Evolutionary conservation across 2,113 vertebrate species (phyloP).

Genomic region (Sclerurus mexicanus): DNA sequence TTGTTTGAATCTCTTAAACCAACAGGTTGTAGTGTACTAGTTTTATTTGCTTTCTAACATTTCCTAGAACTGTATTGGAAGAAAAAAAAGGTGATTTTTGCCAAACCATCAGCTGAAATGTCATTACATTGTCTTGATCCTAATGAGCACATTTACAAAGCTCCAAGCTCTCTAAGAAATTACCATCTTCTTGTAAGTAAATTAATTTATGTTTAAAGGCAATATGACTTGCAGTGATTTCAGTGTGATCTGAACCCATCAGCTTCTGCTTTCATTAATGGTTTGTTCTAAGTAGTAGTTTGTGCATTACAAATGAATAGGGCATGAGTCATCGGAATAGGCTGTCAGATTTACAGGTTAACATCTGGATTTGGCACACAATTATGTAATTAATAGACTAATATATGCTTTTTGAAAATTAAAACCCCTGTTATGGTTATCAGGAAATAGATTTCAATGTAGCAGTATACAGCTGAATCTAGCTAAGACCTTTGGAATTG

Average conservation of each 20-base stretch:
- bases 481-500: neutral
- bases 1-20: neutral
- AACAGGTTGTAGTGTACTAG: neutral
- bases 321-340: neutral
- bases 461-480: neutral
- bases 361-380: neutral
- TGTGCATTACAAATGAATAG: neutral
- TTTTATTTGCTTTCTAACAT: neutral
- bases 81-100: neutral
- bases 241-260: neutral
- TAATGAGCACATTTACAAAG: neutral
- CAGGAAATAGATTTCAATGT: slow-evolving; percentile 31
- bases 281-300: neutral
- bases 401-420: neutral
- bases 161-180: neutral
- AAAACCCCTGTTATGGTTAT: neutral
- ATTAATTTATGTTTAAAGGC: neutral
- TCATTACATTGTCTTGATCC: neutral
- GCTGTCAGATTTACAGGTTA: neutral
- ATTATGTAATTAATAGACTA: neutral
- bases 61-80: neutral
- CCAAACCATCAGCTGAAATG: neutral
- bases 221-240: neutral
- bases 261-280: neutral
- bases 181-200: neutral